A percentile compares a stretch with the other conserved stretches of the same genome.
Conservation (phyloP, 2,113 vertebrate genomes). For the Passer montanus region DNA sequence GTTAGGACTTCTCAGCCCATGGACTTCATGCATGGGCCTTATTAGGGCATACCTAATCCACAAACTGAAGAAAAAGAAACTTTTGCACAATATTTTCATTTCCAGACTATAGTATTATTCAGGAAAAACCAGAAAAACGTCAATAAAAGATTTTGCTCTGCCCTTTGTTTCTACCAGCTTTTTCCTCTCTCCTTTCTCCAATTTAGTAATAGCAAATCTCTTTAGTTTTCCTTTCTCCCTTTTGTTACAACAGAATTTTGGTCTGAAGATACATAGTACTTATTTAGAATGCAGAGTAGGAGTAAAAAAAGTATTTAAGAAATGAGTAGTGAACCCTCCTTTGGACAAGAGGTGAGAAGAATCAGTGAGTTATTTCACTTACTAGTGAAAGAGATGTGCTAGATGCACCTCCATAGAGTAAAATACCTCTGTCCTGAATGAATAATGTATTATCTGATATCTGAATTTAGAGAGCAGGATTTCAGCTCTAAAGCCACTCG, state of each 20-base stretch:
- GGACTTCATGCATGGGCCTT: not conserved
- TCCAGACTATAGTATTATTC: not conserved
- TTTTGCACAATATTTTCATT: not conserved
- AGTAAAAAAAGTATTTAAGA: not conserved
- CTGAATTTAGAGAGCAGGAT: not conserved
- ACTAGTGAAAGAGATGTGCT: not conserved
- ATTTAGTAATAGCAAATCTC: not conserved
- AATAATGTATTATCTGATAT: not conserved
- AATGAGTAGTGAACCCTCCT: not conserved
- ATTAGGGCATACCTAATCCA: not conserved
- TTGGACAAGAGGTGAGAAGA: not conserved
- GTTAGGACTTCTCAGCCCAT: not conserved
- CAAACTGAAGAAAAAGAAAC: not conserved
- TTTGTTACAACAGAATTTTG: not conserved
- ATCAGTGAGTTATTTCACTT: not conserved
- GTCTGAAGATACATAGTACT: not conserved
- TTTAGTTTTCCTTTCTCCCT: not conserved
- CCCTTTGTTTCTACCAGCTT: not conserved
- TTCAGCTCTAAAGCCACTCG: not conserved
- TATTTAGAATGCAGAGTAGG: not conserved
- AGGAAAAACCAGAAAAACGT: not conserved
- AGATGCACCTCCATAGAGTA: not conserved
- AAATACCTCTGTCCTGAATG: not conserved
- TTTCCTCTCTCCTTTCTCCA: not conserved
- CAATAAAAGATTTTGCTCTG: not conserved